Conservation (phyloP, 2,888 invertebrate genomes). For the Tachina fera region DNA sequence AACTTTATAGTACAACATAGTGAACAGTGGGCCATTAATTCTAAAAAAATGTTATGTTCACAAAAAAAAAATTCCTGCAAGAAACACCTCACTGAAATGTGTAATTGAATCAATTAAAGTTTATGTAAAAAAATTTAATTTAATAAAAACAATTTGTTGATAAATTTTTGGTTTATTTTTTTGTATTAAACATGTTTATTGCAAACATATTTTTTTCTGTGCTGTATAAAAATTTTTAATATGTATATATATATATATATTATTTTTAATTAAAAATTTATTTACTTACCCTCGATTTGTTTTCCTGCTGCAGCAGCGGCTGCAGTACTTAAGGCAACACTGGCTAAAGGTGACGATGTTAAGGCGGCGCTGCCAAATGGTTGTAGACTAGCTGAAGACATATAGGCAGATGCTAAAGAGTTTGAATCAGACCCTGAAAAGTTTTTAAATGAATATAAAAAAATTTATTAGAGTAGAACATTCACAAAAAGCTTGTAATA, state of each 20-base stretch:
- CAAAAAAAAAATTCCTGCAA: too few relatives aligned
- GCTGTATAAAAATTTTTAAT: too few relatives aligned
- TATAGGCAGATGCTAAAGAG: slow-evolving; percentile 86
- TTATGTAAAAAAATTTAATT: too few relatives aligned
- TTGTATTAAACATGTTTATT: too few relatives aligned
- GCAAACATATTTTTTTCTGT: too few relatives aligned
- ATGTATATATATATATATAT: too few relatives aligned
- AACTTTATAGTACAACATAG: not conserved
- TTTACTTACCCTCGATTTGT: slow-evolving; percentile 92
- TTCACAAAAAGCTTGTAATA: not conserved
- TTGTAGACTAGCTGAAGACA: slow-evolving; percentile 84
- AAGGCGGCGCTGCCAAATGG: slow-evolving; percentile 86
- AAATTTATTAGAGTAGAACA: not conserved
- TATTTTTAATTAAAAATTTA: not conserved
- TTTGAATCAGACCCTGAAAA: slow-evolving; percentile 83
- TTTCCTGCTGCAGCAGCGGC: slow-evolving; percentile 93
- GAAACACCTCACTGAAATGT: too few relatives aligned
- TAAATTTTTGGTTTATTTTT: too few relatives aligned
- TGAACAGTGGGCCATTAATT: too few relatives aligned
- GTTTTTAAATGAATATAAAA: slow-evolving; percentile 7
- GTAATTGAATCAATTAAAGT: too few relatives aligned
- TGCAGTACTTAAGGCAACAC: slow-evolving; percentile 88
- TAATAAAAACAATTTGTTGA: too few relatives aligned
- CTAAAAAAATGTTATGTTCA: too few relatives aligned
- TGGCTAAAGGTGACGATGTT: slow-evolving; percentile 85